Percentiles rank a stretch among this genome's conserved stretches.
phyloP scores from a whole-genome alignment of 2,113 vertebrate species.

The Dendrocopos noguchii region DNA sequence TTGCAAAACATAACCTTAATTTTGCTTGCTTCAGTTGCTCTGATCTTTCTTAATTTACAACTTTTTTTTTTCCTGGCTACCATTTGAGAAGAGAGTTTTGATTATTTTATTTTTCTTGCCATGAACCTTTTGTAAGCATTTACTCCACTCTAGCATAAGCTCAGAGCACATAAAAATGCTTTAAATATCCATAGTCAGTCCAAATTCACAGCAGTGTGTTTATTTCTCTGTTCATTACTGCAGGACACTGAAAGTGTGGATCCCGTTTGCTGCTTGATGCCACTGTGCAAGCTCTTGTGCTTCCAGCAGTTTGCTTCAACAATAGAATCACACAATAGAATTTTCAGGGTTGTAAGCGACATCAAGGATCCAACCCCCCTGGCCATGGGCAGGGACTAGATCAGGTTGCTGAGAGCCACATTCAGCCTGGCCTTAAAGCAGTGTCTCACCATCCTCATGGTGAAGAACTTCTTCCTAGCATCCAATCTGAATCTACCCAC shows the following conservation, averaged over 20 bases:
- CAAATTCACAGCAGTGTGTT: background rate
- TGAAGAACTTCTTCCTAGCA: too few relatives aligned
- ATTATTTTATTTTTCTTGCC: background rate
- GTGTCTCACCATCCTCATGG: too few relatives aligned
- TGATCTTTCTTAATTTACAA: background rate
- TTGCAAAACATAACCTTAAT: background rate
- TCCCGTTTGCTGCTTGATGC: background rate
- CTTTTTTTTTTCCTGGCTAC: background rate
- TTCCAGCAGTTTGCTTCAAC: background rate
- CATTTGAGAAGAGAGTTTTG: background rate
- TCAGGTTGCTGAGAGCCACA: too few relatives aligned
- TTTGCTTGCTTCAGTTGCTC: background rate
- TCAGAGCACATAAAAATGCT: background rate
- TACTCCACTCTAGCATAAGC: background rate
- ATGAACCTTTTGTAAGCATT: background rate
- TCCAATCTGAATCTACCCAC: too few relatives aligned
- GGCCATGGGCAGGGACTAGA: too few relatives aligned
- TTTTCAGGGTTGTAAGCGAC: too few relatives aligned
- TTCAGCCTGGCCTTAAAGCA: too few relatives aligned
- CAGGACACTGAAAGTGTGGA: background rate
- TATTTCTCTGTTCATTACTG: background rate
- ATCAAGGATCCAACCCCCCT: too few relatives aligned
- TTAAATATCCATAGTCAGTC: background rate
- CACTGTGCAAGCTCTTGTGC: background rate
- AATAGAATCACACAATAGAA: background rate